These are phyloP conservation scores for Leptopilina drosophilae DNA, from an alignment of 2,888 invertebrate species.

Conservation along the genomic window DNA sequence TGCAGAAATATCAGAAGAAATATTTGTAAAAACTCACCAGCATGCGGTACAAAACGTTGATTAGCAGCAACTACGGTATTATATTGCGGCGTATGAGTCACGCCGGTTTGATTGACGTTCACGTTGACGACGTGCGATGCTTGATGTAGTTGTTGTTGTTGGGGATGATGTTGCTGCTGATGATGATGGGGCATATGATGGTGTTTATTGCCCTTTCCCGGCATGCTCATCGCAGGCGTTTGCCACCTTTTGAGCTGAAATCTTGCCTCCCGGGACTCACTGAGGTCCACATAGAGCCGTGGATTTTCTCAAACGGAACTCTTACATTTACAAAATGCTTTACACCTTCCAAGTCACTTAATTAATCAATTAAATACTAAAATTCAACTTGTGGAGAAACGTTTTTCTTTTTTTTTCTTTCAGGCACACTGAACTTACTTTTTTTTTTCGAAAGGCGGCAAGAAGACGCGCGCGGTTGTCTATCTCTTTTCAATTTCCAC, in stretches of 20 bases:
- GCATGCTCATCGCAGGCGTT: conserved; percentile 71
- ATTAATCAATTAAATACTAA: not conserved
- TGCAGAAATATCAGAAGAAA: not conserved
- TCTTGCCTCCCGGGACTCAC: conserved; percentile 65
- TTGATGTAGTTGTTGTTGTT: conserved; percentile 57
- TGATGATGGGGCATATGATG: conserved; percentile 62
- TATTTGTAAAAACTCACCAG: conserved; percentile 63
- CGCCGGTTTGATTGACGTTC: conserved; percentile 64
- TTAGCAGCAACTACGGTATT: conserved; percentile 66
- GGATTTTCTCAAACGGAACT: conserved; percentile 47
- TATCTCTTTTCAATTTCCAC: conserved; percentile 15
- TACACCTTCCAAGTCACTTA: conserved; percentile 1
- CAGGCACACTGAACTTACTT: not conserved
- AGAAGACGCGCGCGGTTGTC: conserved; percentile 39
- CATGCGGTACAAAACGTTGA: conserved; percentile 65
- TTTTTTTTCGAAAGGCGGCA: conserved; percentile 24
- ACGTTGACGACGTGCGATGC: conserved; percentile 63
- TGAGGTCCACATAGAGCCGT: conserved; percentile 71
- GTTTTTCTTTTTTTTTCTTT: conserved; percentile 25
- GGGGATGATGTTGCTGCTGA: conserved; percentile 55
- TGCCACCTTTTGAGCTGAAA: conserved; percentile 64
- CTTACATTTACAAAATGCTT: conserved; percentile 15
- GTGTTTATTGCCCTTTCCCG: conserved; percentile 71
- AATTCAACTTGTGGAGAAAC: not conserved
- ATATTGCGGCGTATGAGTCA: conserved; percentile 65